Evolutionary conservation across 2,888 invertebrate species (phyloP).

Genomic region (Galerucella calmariensis): DNA sequence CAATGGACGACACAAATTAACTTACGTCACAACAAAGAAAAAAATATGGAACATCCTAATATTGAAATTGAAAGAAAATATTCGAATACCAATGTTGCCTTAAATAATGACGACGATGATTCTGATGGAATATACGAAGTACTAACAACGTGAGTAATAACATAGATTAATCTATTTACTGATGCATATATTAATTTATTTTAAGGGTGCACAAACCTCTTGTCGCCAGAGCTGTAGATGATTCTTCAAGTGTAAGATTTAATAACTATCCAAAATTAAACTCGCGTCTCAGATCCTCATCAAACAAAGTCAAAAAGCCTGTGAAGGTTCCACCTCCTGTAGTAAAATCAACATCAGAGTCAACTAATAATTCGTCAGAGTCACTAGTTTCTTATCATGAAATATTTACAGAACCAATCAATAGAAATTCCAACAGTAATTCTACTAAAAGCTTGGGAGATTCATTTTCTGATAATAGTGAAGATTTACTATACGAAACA

Average conservation of each 20-base stretch:
- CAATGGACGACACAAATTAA: slow-evolving; percentile 55
- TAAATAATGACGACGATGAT: slow-evolving; percentile 3
- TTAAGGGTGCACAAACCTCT: background rate
- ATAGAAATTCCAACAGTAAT: slow-evolving; percentile 2
- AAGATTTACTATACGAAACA: slow-evolving; percentile 20
- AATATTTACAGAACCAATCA: background rate
- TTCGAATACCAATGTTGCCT: background rate
- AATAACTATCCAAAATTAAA: slow-evolving; percentile 11
- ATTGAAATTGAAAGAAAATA: background rate
- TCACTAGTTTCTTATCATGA: slow-evolving; percentile 22
- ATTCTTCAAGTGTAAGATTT: background rate
- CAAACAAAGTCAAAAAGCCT: slow-evolving; percentile 20
- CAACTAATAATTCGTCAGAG: slow-evolving; percentile 7
- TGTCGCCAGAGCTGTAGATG: background rate
- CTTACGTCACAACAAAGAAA: slow-evolving; percentile 42
- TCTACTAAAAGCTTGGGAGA: slow-evolving; percentile 23
- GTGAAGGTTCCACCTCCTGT: slow-evolving; percentile 32
- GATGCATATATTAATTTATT: background rate
- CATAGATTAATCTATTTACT: background rate
- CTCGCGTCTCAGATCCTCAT: slow-evolving; percentile 11
- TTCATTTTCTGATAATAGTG: slow-evolving; percentile 27
- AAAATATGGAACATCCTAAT: slow-evolving; percentile 14
- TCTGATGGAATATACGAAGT: slow-evolving; percentile 25
- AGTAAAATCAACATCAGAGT: slow-evolving; percentile 21
- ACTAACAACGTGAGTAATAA: slow-evolving; percentile 27